Percentiles rank a stretch among this genome's conserved stretches.
Conservation (phyloP, 2,888 invertebrate species). For the Pachymerium ferrugineum region DNA sequence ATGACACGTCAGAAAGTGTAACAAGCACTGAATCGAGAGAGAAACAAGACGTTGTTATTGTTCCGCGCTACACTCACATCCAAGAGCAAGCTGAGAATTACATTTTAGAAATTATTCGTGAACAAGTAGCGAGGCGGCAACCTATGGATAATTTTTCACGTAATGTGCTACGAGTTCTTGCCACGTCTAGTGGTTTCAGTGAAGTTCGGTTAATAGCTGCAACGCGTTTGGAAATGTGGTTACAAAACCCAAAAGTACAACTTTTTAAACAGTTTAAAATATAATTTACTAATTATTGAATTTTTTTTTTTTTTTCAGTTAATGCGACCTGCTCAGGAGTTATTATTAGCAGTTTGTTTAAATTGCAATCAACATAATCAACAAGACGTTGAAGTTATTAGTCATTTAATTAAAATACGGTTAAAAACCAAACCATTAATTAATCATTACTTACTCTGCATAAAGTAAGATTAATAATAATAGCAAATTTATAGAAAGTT, state of each 20-base stretch:
- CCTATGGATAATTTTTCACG: conserved; percentile 72
- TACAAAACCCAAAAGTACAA: conserved; percentile 75
- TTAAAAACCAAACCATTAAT: conserved; percentile 89
- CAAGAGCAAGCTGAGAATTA: conserved; percentile 69
- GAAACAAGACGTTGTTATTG: conserved; percentile 18
- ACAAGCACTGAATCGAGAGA: conserved; percentile 31
- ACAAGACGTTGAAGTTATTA: conserved; percentile 70
- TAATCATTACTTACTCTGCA: conserved; percentile 78
- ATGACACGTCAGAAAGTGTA: conserved; percentile 33
- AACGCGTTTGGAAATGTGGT: conserved; percentile 81
- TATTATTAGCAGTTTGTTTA: conserved; percentile 81
- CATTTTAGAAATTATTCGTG: conserved; percentile 79
- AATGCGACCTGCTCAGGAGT: conserved; percentile 83
- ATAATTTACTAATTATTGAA: background rate
- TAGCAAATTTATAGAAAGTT: background rate
- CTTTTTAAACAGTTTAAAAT: too few relatives aligned
- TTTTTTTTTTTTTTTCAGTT: conserved; percentile 53
- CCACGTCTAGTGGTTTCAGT: conserved; percentile 76
- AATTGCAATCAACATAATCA: conserved; percentile 71
- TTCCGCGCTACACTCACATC: conserved; percentile 43
- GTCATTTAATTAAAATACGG: conserved; percentile 79
- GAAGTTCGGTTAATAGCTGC: conserved; percentile 76
- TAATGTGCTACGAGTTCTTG: conserved; percentile 77
- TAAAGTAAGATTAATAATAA: conserved; percentile 51
- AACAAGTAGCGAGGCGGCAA: conserved; percentile 76